Percentiles rank a stretch among this genome's conserved stretches.
Evolutionary conservation across 2,888 invertebrate genomes (phyloP).

Genomic region (Nebria salina): DNA sequence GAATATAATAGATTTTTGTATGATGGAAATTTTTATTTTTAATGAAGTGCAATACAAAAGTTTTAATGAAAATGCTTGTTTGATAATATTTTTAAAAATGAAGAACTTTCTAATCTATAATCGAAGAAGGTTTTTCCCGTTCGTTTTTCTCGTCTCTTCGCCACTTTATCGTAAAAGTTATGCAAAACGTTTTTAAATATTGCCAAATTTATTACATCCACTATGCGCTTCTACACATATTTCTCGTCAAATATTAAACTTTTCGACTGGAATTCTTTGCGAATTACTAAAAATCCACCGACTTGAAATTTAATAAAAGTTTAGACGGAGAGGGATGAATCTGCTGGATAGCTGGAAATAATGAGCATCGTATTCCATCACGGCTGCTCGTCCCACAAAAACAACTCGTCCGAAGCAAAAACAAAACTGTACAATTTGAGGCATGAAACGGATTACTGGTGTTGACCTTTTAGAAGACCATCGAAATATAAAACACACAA

Average conservation of each 20-base stretch:
- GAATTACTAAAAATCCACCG: not conserved
- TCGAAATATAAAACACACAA: not conserved
- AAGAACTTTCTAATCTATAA: not conserved
- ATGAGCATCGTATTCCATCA: not conserved
- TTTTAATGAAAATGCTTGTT: not conserved
- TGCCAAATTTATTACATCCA: not conserved
- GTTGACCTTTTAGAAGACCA: not conserved
- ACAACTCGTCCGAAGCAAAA: not conserved
- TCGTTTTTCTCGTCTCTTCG: not conserved
- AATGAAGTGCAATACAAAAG: not conserved
- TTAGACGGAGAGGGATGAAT: not conserved
- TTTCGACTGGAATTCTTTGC: not conserved
- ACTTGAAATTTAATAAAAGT: slow-evolving; percentile 1
- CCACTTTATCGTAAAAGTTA: not conserved
- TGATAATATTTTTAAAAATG: not conserved
- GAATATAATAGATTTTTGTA: no score
- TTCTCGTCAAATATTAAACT: not conserved
- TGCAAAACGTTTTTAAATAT: slow-evolving; percentile 1
- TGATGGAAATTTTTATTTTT: no score
- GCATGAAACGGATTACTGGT: not conserved
- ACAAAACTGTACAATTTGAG: not conserved
- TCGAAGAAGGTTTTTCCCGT: not conserved
- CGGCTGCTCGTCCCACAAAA: not conserved
- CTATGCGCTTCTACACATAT: not conserved
- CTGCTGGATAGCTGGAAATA: not conserved